Evolutionary conservation across 2,113 vertebrate genomes (phyloP), one percentile per base, ranked within the genome.

Genomic region (Corythoichthys haematopterus): DNA sequence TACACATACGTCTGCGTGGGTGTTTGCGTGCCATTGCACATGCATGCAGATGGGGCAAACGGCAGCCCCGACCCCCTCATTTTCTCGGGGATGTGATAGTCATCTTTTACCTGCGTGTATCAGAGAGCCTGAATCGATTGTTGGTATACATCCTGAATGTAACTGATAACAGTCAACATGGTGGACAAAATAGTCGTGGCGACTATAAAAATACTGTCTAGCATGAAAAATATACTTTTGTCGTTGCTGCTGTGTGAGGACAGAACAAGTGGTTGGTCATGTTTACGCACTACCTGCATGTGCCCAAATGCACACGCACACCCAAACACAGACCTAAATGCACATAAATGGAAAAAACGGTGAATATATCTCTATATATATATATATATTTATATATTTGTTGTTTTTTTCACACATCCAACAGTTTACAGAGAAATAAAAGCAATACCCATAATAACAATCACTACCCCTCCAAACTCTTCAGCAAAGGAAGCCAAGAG

Each of bases 361-460:
- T 87, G 81, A 85, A 84, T 87, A 81, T 86, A 78, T 59, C 2
- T 59, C 37, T 59, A n/a, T n/a, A 36, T 58, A 36, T 57, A 35
- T 57, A 56, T 56, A 35, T 56, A 36, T 56, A 36, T 57, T 12
- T 35, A 60, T 60, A 60, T n/a, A 60, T 60, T n/a, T 47, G 46
- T 47, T 47, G 46, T 47, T 84, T 87, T 86, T 77, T 79, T 85
- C 87, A 89, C 87, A 91, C 88, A 89, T 91, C 86, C 88, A 90
- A 89, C 83, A 88, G 87, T 91, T 85, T 89, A 92, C 89, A 89
- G 84, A 91, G 84, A 88, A 90, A 88, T 86, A 88, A 87, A 87
- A 88, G 81, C 82, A 83, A 89, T 87, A 86, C 85, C 88, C 88
- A 87, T 83, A 77, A 81, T 87, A 79, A 84, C 82, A 36, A 65